Base-by-base conservation (phyloP, 2,888 invertebrate species). In the Neria commutata region DNA sequence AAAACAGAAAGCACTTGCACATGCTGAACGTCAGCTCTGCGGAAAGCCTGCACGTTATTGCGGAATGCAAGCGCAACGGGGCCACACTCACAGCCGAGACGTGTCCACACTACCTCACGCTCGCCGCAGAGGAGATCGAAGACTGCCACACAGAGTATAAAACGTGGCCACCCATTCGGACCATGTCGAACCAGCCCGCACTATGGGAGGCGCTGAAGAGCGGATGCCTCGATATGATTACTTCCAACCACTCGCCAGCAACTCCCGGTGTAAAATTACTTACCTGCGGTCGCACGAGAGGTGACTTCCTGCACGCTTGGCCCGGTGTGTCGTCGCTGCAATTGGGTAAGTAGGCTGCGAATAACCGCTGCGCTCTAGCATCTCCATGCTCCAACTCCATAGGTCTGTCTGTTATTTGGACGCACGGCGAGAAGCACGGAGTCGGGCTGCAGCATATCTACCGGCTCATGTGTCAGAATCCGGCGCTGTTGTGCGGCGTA, bases 291-390 rank as follows among this genome's bases (percentile, higher is more conserved):
- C 70, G 71, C 34, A 69, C 67, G n/a, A 82, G 85, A 48, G 86
- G 86, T 25, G 85, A 89, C 70, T 90, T 89, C 70, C 72, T 89
- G 59, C 85, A 85, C 66, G 89, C 90, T 25, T 90, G 89, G 89
- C 89, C 89, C 26, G 91, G 91, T 48, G 88, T 91, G 60, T 87
- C 89, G 1, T 89, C 90, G 0, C 80, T 91, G 23, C 91, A 91
- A 75, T 88, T 90, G 74, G 88, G 89, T 86, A 78, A 33, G 46
- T 17, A 11, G 21, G n/a, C 19, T 49, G 23, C 6, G 14, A 25
- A 46, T 0, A 1, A 40, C 4, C 17, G 11, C 37, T n/a, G 3
- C 26, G 49, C 21, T 10, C n/a, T 26, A 8, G 4, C 10, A 2
- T 25, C n/a, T 3, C 8, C 2, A 19, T 33, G 40, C 17, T 42